Base-by-base conservation (phyloP, 1,140 invertebrate species). In the Leucophenga varia region DNA sequence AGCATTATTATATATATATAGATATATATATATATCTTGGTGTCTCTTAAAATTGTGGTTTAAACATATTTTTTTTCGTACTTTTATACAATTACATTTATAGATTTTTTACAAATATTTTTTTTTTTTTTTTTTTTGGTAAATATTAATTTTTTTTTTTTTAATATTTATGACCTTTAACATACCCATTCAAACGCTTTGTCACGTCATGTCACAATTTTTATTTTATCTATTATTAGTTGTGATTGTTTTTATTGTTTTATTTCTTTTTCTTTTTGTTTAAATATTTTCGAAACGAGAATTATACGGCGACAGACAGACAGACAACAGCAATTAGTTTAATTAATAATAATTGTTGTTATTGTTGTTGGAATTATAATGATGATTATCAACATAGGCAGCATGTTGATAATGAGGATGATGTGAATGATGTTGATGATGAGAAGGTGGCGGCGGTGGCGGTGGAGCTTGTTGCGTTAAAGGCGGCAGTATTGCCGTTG, bases 391-490 rank as follows among this genome's bases (percentile, higher is more conserved):
- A n/a, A n/a, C n/a, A n/a, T n/a, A n/a, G n/a, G 54, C 52, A 1
- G 32, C 38, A 14, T 34, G 55, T 17, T 52, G 52, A 10, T 43
- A 47, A 20, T 44, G 35, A 10, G 43, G 49, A 5, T 40, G 48
- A 31, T 53, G 57, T 9, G 20, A 34, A 13, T 34, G 49, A 2
- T 30, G 52, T 16, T 54, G 57, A 2, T 38, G 20, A 3, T 64
- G 55, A n/a, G 50, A 52, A 9, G 60, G 61, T 38, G 55, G 19
- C 43, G 55, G 31, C 2, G 59, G 37, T 3, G 51, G 42, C 16
- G 51, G 44, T 17, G 53, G 47, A 32, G n/a, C n/a, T n/a, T n/a
- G n/a, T n/a, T n/a, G n/a, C n/a, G n/a, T n/a, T n/a, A n/a, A n/a
- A n/a, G n/a, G n/a, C n/a, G n/a, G n/a, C n/a, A n/a, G n/a, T 54